These are phyloP conservation scores for Octodonta nipae DNA, from an alignment of 2,888 invertebrate genomes.

Conservation along the genomic window DNA sequence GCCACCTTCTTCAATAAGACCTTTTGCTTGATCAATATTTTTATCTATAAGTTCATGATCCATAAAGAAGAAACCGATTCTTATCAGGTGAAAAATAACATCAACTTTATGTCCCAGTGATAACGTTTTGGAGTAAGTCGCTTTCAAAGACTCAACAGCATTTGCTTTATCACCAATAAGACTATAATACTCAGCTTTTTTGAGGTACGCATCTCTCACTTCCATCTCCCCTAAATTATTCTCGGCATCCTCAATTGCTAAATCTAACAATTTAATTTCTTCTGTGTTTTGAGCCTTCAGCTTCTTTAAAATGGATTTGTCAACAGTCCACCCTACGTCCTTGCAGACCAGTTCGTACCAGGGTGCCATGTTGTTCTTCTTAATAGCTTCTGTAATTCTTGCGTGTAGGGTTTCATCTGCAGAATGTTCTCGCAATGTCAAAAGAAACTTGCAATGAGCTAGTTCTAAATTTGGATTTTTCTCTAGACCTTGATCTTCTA, in stretches of 20 bases:
- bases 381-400: conserved; percentile 62
- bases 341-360: conserved; percentile 87
- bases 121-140: conserved; percentile 73
- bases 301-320: conserved; percentile 47
- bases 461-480: conserved; percentile 64
- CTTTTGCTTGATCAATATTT: conserved; percentile 80
- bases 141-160: conserved; percentile 57
- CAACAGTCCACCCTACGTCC: conserved; percentile 68
- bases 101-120: conserved; percentile 74
- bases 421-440: conserved; percentile 66
- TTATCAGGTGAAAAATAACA: conserved; percentile 73
- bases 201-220: conserved; percentile 60
- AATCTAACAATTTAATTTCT: conserved; percentile 63
- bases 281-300: conserved; percentile 62
- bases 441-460: conserved; percentile 76
- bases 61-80: conserved; percentile 75
- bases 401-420: conserved; percentile 49
- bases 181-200: conserved; percentile 74
- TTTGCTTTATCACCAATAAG: conserved; percentile 74
- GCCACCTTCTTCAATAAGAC: conserved; percentile 89
- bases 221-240: conserved; percentile 84
- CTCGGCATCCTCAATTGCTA: conserved; percentile 78
- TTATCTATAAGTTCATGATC: conserved; percentile 76
- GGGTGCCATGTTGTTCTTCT: conserved; percentile 78
- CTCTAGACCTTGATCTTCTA: conserved; percentile 46